Conservation (phyloP, 2,888 invertebrate genomes). For the Lydus trimaculatus region DNA sequence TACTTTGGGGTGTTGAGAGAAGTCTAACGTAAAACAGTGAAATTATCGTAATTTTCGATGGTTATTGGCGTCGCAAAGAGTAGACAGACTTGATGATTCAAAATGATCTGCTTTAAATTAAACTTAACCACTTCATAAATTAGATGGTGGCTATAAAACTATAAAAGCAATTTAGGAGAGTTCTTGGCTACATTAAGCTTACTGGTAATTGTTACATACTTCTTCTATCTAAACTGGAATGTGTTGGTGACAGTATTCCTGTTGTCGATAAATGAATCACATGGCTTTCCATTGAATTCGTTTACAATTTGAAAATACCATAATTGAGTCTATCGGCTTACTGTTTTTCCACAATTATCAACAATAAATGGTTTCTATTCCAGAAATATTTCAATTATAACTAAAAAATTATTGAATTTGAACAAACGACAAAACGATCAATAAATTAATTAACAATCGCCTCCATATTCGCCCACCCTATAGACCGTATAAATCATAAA, state of each 20-base stretch:
- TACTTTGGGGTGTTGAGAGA: constrained; percentile 26
- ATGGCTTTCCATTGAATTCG: background rate
- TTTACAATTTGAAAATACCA: too few species aligned
- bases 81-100: constrained; percentile 22
- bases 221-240: constrained; percentile 7
- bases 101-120: constrained; percentile 32
- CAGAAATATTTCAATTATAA: too few species aligned
- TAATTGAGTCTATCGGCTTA: background rate
- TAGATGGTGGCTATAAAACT: constrained; percentile 25
- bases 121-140: constrained; percentile 31
- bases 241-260: constrained; percentile 2
- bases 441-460: background rate
- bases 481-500: background rate
- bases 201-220: constrained; percentile 24
- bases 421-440: too few species aligned
- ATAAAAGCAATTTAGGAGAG: constrained; percentile 26
- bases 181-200: constrained; percentile 23
- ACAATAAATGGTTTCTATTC: background rate
- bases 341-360: background rate
- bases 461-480: background rate
- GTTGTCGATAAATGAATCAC: background rate
- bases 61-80: constrained; percentile 18
- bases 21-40: constrained; percentile 22
- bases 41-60: constrained; percentile 18
- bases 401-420: too few species aligned